Evolutionary conservation across 2,888 invertebrate species (phyloP), one percentile per base, ranked within the genome.

Genomic region (Eucriotettix oculatus): DNA sequence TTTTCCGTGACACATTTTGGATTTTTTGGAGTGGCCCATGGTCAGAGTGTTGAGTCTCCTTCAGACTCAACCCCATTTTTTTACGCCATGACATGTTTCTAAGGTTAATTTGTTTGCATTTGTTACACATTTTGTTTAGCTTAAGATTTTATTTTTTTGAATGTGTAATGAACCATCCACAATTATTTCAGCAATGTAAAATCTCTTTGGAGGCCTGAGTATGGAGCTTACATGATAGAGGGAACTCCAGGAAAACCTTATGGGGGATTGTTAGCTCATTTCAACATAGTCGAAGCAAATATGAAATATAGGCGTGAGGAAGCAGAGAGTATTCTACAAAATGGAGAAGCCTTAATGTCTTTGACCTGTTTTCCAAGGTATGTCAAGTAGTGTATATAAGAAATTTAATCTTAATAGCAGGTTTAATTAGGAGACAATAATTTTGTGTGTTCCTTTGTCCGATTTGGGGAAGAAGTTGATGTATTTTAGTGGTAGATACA

Each of bases 161-260:
- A n/a, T n/a, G n/a, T n/a, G n/a, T n/a, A n/a, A n/a, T 53, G 9
- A 16, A 14, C 9, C 1, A 10, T 54, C 1, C 10, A 10, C 12
- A 40, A 16, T 12, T 55, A 9, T 48, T 48, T 48, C 72, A 81
- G 85, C 17, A 69, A 81, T 68, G 87, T 87, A 0, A 90, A 91
- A 71, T 91, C 90, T 0, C 74, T 95, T 53, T 99, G 99, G 99
- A 82, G 96, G 58, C 98, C 98, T 0, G 99, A 99, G 75, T 99
- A 94, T 77, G 98, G 93, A 3, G 87, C 90, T n/a, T 99, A 97
- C 71, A 98, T 99, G 97, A 82, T 97, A 61, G 97, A 99, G 78
- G 98, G 98, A 16, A 99, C 99, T 0, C 99, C 99, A 0, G 98
- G 99, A 1, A 85, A 87, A 69, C 93, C 93, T 0, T 98, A 96